phyloP scores from a whole-genome alignment of 2,888 invertebrate species.

The Plagodis pulveraria region DNA sequence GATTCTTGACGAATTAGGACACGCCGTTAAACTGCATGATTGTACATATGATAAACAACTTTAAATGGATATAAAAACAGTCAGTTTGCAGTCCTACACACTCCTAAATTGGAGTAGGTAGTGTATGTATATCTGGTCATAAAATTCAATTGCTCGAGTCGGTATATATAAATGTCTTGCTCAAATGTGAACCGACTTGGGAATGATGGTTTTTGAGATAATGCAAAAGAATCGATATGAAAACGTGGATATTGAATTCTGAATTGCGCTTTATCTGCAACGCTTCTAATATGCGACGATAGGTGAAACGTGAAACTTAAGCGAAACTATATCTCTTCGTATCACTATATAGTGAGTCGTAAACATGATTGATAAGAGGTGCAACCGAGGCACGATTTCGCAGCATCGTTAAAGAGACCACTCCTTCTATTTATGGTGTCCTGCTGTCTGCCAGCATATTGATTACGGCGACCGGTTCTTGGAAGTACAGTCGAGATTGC shows the following conservation, averaged over 20 bases:
- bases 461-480: slow-evolving; percentile 50
- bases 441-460: slow-evolving; percentile 71
- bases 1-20: slow-evolving; percentile 20
- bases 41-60: slow-evolving; percentile 19
- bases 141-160: slow-evolving; percentile 55
- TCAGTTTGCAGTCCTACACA: slow-evolving; percentile 15
- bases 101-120: slow-evolving; percentile 19
- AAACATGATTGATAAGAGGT: slow-evolving; percentile 71
- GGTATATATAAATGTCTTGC: slow-evolving; percentile 36
- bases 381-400: slow-evolving; percentile 64
- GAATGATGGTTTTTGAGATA: background rate
- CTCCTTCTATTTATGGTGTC: slow-evolving; percentile 77
- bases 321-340: slow-evolving; percentile 54
- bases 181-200: slow-evolving; percentile 5
- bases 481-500: slow-evolving; percentile 56
- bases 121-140: slow-evolving; percentile 38
- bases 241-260: background rate
- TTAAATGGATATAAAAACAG: slow-evolving; percentile 21
- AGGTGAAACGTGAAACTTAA: slow-evolving; percentile 48
- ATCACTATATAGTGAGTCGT: slow-evolving; percentile 41
- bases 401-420: slow-evolving; percentile 69
- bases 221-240: background rate
- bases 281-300: slow-evolving; percentile 13
- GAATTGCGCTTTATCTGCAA: slow-evolving; percentile 3
- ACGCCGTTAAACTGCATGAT: slow-evolving; percentile 12